Percentiles rank a stretch among this genome's conserved stretches.
Evolutionary conservation across 2,888 invertebrate species (phyloP).

Genomic region (Andrena bicolor): DNA sequence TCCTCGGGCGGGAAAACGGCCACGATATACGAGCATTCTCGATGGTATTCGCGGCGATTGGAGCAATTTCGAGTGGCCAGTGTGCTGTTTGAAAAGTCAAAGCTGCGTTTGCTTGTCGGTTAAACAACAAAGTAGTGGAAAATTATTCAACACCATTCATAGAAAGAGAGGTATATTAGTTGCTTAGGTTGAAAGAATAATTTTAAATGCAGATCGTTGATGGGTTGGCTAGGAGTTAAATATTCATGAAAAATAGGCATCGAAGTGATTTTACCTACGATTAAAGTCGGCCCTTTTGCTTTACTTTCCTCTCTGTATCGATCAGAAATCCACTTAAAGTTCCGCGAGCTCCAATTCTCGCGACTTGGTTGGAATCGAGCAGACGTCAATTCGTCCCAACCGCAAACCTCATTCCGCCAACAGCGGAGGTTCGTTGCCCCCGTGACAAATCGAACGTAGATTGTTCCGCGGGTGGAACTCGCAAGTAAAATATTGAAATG

Average conservation of each 20-base stretch:
- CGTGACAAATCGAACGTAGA: slow-evolving; percentile 1
- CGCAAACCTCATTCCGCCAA: neutral
- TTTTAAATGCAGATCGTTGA: too few species aligned
- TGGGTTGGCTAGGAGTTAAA: too few species aligned
- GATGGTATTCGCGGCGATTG: neutral
- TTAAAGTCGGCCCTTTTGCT: neutral
- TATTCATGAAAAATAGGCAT: too few species aligned
- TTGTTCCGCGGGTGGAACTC: neutral
- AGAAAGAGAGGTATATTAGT: too few species aligned
- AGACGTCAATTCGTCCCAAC: neutral
- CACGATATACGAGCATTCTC: neutral
- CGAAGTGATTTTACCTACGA: too few species aligned
- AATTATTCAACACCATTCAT: too few species aligned
- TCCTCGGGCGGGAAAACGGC: neutral
- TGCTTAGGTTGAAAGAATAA: too few species aligned
- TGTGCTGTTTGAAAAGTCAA: too few species aligned
- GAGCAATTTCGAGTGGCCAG: too few species aligned
- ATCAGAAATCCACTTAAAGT: neutral
- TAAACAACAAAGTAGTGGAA: too few species aligned
- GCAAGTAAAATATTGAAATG: slow-evolving; percentile 4
- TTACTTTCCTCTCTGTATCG: neutral
- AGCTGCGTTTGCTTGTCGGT: too few species aligned
- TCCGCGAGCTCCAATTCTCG: neutral
- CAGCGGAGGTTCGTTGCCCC: neutral
- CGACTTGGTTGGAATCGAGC: too few species aligned